These are phyloP conservation scores for Magallana gigas DNA, from an alignment of 1,140 invertebrate genomes.

Conservation along the genomic window DNA sequence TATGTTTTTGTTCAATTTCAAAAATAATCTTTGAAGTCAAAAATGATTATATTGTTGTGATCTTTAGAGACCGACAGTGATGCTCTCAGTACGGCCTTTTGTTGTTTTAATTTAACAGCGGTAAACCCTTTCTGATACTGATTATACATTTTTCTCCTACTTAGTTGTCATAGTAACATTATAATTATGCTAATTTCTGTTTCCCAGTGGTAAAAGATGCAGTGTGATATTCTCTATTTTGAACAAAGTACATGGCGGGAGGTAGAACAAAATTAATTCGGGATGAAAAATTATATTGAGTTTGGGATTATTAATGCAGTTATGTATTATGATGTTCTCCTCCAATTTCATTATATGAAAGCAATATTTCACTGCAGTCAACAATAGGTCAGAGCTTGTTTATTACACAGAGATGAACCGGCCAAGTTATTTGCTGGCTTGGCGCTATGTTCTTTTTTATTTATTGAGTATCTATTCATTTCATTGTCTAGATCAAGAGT, in stretches of 20 bases:
- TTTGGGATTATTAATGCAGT: neutral
- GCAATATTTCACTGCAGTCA: neutral
- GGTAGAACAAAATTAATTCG: neutral
- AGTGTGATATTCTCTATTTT: neutral
- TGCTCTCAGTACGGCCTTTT: neutral
- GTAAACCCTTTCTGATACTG: neutral
- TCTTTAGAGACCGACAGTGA: neutral
- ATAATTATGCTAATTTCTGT: neutral
- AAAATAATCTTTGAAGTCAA: no score
- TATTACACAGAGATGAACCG: neutral
- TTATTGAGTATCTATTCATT: no score
- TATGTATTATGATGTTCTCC: neutral
- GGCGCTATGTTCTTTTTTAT: no score
- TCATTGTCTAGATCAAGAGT: no score
- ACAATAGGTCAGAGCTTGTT: neutral
- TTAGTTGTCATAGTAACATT: conserved; percentile 4
- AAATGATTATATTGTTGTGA: no score
- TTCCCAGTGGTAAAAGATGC: neutral
- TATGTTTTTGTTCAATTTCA: no score
- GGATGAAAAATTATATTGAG: neutral
- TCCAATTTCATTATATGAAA: neutral
- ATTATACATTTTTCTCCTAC: neutral
- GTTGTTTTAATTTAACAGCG: neutral
- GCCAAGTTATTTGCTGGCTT: no score
- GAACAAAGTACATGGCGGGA: neutral